Conservation (phyloP, 2,113 vertebrate species). For the Limnothrissa miodon region DNA sequence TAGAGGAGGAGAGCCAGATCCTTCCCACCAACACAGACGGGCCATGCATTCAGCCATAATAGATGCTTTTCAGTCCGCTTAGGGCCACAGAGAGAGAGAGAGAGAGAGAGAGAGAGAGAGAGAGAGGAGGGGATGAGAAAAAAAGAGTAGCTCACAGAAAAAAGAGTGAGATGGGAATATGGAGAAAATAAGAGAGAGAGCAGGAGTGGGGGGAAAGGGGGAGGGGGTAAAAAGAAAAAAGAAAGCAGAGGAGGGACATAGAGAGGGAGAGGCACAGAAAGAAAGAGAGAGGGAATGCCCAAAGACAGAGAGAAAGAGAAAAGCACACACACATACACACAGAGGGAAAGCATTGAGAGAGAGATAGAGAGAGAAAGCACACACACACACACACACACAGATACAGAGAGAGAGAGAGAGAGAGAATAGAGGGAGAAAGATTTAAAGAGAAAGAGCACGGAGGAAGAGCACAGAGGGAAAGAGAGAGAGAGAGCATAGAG, state of each 20-base stretch:
- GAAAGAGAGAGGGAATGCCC: slow-evolving; percentile 14
- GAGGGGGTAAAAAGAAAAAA: background rate
- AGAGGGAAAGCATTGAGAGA: too few species aligned
- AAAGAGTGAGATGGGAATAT: slow-evolving; percentile 47
- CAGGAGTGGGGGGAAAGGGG: background rate
- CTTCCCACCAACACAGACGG: slow-evolving; percentile 71
- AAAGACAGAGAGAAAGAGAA: slow-evolving; percentile 34
- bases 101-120: slow-evolving; percentile 50
- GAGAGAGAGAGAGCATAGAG: background rate
- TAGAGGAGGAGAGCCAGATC: slow-evolving; percentile 69
- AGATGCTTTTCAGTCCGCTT: slow-evolving; percentile 72
- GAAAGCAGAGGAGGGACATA: slow-evolving; percentile 13
- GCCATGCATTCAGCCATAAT: slow-evolving; percentile 77
- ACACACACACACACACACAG: too few species aligned
- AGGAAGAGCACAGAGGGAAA: background rate
- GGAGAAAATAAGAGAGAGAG: slow-evolving; percentile 31
- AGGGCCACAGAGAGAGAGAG: slow-evolving; percentile 24
- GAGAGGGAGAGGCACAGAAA: slow-evolving; percentile 56
- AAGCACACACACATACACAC: too few species aligned
- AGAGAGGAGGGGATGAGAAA: too few species aligned
- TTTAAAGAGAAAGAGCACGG: background rate
- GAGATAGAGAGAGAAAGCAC: too few species aligned
- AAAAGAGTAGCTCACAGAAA: too few species aligned
- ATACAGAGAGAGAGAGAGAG: background rate
- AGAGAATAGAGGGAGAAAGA: background rate